Base-by-base conservation (phyloP, 2,888 invertebrate genomes). In the Mycalesis mineus region DNA sequence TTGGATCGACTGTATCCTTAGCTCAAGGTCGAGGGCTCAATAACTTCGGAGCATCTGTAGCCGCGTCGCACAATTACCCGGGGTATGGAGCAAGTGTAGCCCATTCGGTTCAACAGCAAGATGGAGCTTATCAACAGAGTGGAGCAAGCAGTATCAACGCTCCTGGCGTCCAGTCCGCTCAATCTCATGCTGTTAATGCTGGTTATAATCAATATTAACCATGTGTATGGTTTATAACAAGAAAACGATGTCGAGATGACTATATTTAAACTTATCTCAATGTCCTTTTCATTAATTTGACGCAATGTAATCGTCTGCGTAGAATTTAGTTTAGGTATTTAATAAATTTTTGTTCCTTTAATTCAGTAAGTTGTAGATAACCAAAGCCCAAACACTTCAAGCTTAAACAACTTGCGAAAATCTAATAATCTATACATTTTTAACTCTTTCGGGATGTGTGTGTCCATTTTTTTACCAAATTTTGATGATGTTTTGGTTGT, bases 231-330 rank as follows among this genome's bases (percentile, higher is more conserved):
- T 9, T 9, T n/a, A n/a, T n/a, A n/a, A n/a, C n/a, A 39, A 57
- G 28, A 70, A 72, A 75, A 36, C 36, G 84, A 79, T 73, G 58
- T 70, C 68, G 74, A 77, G 84, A 86, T 79, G 86, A 86, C 77
- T 70, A 74, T 61, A 11, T 11, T 0, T 40, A 39, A 37, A 61
- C 80, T 86, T 84, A 78, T 86, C 79, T 78, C 77, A 57, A 64
- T 74, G 65, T 74, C 84, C 82, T 81, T 75, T 55, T 52, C 5
- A 22, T 22, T 5, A 22, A 22, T 22, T 22, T 4, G 5, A 22
- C 2, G n/a, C n/a, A n/a, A n/a, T n/a, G n/a, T n/a, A n/a, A n/a
- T n/a, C n/a, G n/a, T n/a, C n/a, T n/a, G 22, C 22, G 22, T 2
- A 22, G 3, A 22, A 17, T 11, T 22, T 11, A 41, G 13, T 45